Percentiles rank a stretch among this genome's conserved stretches.
Conservation (phyloP, 2,888 invertebrate genomes). For the Neuroscelio doddi region DNA sequence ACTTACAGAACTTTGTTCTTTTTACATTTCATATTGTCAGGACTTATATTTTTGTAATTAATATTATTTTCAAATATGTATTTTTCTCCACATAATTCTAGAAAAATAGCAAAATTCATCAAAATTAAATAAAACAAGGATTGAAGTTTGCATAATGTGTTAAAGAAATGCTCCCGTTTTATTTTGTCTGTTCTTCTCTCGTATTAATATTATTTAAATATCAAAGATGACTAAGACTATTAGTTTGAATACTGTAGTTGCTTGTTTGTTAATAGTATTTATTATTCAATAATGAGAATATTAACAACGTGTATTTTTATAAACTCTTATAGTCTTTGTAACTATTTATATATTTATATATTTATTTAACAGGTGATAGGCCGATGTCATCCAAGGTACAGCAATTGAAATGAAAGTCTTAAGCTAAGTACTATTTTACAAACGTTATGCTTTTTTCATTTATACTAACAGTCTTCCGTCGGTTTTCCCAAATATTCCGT, state of each 20-base stretch:
- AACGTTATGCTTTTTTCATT: background rate
- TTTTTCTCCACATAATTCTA: too few relatives aligned
- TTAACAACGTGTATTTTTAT: constrained; percentile 12
- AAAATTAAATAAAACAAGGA: too few relatives aligned
- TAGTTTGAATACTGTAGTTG: constrained; percentile 7
- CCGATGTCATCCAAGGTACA: constrained; percentile 12
- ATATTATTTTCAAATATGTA: background rate
- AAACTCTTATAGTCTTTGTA: constrained; percentile 28
- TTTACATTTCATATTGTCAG: background rate
- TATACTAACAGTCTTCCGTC: constrained; percentile 2
- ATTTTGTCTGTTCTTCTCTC: too few relatives aligned
- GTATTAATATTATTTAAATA: background rate
- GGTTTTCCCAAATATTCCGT: constrained; percentile 1
- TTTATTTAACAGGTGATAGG: constrained; percentile 26
- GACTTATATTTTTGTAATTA: background rate
- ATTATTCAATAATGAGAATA: constrained; percentile 7
- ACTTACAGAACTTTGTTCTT: too few relatives aligned
- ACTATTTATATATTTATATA: constrained; percentile 29
- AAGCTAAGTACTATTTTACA: background rate
- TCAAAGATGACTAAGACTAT: constrained; percentile 6
- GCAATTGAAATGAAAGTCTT: background rate
- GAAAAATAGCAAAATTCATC: too few relatives aligned
- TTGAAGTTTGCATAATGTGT: too few relatives aligned
- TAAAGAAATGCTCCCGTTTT: too few relatives aligned
- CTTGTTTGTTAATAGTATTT: background rate